Percentiles rank a stretch among this genome's conserved stretches.
Evolutionary conservation across 2,888 invertebrate species (phyloP).

Genomic region (Dolichopus griseipennis): DNA sequence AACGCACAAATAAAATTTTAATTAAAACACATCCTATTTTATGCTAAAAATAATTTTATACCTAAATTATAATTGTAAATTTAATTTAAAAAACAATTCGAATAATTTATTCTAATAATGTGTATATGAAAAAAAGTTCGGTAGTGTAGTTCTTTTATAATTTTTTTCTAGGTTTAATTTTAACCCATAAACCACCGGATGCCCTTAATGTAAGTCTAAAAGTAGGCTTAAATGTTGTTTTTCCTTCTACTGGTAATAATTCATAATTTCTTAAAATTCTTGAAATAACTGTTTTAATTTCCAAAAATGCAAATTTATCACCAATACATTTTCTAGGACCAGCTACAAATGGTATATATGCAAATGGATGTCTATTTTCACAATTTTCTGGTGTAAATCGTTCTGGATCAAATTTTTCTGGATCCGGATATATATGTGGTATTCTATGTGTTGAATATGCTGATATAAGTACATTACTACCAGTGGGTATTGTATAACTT

Average conservation of each 20-base stretch:
- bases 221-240: conserved; percentile 44
- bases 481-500: conserved; percentile 46
- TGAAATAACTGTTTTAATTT: conserved; percentile 52
- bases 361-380: conserved; percentile 48
- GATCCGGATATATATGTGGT: conserved; percentile 48
- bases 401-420: conserved; percentile 50
- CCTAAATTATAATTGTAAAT: too few relatives aligned
- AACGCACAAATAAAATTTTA: too few relatives aligned
- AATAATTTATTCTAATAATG: conserved; percentile 17
- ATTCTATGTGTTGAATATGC: conserved; percentile 52
- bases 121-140: too few relatives aligned
- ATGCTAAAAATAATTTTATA: too few relatives aligned
- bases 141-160: too few relatives aligned
- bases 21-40: too few relatives aligned
- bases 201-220: conserved; percentile 51
- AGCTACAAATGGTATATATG: conserved; percentile 52
- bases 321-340: conserved; percentile 52
- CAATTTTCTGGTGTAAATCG: conserved; percentile 48
- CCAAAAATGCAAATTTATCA: conserved; percentile 51
- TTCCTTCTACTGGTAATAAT: conserved; percentile 45
- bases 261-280: conserved; percentile 46
- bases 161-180: conserved; percentile 38
- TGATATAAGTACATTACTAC: conserved; percentile 48
- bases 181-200: conserved; percentile 51
- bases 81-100: conserved; percentile 11